phyloP scores from a whole-genome alignment of 2,888 invertebrate genomes.

The Agrochola macilenta region DNA sequence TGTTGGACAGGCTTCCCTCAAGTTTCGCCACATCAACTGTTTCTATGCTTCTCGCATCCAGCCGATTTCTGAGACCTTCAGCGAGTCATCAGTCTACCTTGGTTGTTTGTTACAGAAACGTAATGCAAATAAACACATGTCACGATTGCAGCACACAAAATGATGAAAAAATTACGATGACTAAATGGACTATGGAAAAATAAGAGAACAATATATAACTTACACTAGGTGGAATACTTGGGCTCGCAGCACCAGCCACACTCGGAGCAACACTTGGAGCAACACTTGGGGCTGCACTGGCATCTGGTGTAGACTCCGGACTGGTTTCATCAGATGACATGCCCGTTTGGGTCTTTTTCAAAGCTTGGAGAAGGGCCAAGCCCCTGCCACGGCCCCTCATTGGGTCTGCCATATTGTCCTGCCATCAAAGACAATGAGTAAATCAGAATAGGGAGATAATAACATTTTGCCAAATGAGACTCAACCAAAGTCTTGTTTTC shows the following conservation, averaged over 20 bases:
- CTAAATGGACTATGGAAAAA: not conserved
- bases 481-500: not conserved
- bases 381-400: slow-evolving; percentile 84
- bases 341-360: slow-evolving; percentile 78
- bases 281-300: slow-evolving; percentile 75
- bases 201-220: not conserved
- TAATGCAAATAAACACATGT: not conserved
- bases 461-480: not conserved
- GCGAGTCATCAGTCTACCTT: not conserved
- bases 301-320: slow-evolving; percentile 73
- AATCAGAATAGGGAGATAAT: not conserved
- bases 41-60: not conserved
- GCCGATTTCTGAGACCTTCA: not conserved
- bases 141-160: not conserved
- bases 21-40: too few relatives aligned
- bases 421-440: not conserved
- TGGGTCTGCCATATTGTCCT: slow-evolving; percentile 78
- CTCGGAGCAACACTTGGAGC: slow-evolving; percentile 47
- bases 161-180: not conserved
- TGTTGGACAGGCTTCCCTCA: not conserved
- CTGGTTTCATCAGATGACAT: slow-evolving; percentile 71
- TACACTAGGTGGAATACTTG: slow-evolving; percentile 57
- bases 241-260: slow-evolving; percentile 6
- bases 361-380: slow-evolving; percentile 80
- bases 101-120: not conserved